Conservation (phyloP, 2,888 invertebrate genomes). For the Hemithea aestivaria region DNA sequence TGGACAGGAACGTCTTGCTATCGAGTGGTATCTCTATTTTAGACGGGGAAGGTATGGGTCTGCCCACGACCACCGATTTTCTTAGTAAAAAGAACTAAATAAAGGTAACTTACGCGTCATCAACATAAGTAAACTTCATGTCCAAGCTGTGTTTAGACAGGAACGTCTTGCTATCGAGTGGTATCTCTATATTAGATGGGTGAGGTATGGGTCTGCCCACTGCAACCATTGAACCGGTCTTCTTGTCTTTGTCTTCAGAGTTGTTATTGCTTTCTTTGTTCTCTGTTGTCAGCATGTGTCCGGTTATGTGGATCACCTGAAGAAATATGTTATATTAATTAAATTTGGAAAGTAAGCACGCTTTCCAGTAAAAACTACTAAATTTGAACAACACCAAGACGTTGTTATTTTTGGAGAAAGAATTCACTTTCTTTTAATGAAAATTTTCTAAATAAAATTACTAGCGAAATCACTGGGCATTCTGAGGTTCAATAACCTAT, state of each 20-base stretch:
- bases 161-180: conserved; percentile 93
- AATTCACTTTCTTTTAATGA: too few species aligned
- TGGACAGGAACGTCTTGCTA: conserved; percentile 92
- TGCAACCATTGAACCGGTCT: conserved; percentile 81
- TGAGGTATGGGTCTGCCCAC: conserved; percentile 91
- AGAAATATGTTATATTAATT: background rate
- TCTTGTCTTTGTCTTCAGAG: conserved; percentile 49
- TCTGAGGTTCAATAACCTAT: too few species aligned
- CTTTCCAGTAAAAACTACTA: too few species aligned
- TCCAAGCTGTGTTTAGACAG: conserved; percentile 94
- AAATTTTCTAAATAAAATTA: too few species aligned
- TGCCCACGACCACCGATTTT: too few species aligned
- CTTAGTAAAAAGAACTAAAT: too few species aligned
- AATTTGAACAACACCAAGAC: too few species aligned
- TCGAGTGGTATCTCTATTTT: too few species aligned
- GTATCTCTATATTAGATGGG: conserved; percentile 95
- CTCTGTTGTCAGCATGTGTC: conserved; percentile 82
- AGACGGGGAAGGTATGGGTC: too few species aligned
- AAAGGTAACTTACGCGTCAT: conserved; percentile 95
- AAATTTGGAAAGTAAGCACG: background rate
- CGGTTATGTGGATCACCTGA: conserved; percentile 93
- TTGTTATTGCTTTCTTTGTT: conserved; percentile 42
- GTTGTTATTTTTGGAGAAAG: too few species aligned
- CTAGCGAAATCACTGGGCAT: too few species aligned
- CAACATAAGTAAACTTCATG: conserved; percentile 97